Evolutionary conservation across 2,113 vertebrate genomes (phyloP).

Genomic region (Heloderma charlesbogerti): DNA sequence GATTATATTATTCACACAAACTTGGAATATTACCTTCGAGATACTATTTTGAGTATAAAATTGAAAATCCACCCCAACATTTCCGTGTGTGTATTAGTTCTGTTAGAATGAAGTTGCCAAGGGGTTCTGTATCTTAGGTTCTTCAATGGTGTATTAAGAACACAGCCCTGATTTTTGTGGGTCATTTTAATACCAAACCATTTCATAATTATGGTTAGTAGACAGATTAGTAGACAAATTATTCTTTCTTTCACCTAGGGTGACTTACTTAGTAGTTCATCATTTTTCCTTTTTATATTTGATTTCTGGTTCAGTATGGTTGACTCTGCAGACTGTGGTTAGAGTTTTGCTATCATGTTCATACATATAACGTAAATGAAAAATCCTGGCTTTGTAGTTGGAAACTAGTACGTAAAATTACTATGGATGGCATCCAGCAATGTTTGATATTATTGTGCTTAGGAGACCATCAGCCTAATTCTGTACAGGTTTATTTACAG

Average conservation of each 20-base stretch:
- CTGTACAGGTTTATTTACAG: neutral
- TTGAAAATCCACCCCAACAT: neutral
- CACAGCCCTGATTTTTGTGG: neutral
- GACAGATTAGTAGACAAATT: neutral
- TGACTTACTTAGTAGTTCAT: neutral
- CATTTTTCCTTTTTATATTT: neutral
- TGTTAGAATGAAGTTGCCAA: neutral
- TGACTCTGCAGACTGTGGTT: neutral
- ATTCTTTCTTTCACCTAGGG: neutral
- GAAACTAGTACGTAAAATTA: conserved; percentile 33
- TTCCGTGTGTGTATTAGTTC: neutral
- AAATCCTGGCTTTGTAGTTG: conserved; percentile 59
- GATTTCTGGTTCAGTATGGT: neutral
- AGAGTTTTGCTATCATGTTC: conserved; percentile 44
- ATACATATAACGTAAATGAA: conserved; percentile 50
- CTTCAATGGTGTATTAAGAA: neutral
- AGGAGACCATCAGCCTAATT: neutral
- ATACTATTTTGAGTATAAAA: neutral
- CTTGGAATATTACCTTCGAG: neutral
- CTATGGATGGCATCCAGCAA: neutral
- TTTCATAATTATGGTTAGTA: neutral
- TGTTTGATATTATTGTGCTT: neutral
- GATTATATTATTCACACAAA: neutral
- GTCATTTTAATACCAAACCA: neutral
- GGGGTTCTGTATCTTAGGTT: neutral